Base-by-base conservation (phyloP, 2,888 invertebrate species). In the Acheta domesticus region DNA sequence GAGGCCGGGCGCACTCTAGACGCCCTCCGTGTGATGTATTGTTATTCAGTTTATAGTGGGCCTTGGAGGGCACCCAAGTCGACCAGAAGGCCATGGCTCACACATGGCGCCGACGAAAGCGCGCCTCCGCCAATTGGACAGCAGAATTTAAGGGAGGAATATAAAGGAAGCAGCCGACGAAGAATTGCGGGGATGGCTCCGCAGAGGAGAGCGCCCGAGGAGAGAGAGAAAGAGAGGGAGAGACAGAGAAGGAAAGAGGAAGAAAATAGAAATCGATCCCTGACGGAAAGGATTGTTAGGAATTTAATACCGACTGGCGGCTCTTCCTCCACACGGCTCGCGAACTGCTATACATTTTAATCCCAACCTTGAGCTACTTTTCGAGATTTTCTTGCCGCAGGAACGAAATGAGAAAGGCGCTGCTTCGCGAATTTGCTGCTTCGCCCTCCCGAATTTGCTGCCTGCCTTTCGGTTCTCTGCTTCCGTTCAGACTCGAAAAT, bases 271-370 rank as follows among this genome's bases (percentile, higher is more conserved):
- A 49, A 79, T 49, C 49, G 50, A 16, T 50, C 23, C 48, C 62
- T 75, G 79, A 36, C 75, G 50, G 76, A 76, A 62, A 76, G 79
- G 79, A 79, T 76, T 79, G 75, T 79, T 79, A 80, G 81, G 81
- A 81, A 81, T 81, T 81, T 81, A 81, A 81, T 81, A 81, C 78
- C 81, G 79, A 62, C 16, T 62, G 62, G 14, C 62, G 62, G 62
- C 14, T 62, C 16, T 23, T 62, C 62, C 16, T 5, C 62, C 62
- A n/a, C 62, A 14, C 62, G 36, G n/a, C 62, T 12, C 62, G 62
- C 14, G 62, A 62, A n/a, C 14, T 62, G 62, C 62, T 62, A 62
- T 62, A 62, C 62, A 62, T 62, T 62, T 62, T 62, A 62, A 62
- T 62, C n/a, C 62, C n/a, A 14, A 62, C 14, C 16, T n/a, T 62